Base-by-base conservation (phyloP, 2,113 vertebrate genomes). In the Cephalopterus ornatus region DNA sequence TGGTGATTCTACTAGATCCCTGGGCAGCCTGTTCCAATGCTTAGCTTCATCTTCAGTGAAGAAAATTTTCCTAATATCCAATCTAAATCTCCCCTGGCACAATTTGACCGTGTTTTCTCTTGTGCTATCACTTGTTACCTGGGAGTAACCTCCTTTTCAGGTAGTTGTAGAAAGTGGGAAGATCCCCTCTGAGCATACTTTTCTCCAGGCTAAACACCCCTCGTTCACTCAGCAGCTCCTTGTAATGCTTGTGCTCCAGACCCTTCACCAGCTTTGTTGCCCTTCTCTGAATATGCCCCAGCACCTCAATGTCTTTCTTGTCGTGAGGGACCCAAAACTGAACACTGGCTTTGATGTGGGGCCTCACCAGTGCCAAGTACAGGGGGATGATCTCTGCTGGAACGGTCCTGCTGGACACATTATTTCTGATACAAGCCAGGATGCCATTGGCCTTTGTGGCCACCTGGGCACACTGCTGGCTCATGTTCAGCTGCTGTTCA, bases 401-500 rank as follows among this genome's bases (percentile, higher is more conserved):
- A n/a, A 17, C 42, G 1, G 0, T 44, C 6, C 52, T 59, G 18
- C 27, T 67, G 44, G 14, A 23, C 44, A 28, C 27, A 21, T 37
- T 44, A 3, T 52, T 74, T 27, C 59, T 89, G 52, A 37, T 37
- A 33, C 37, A 50, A 33, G 14, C 32, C 37, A 73, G 32, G 42
- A 35, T 59, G 33, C 12, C 59, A 24, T 0, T 66, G 14, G 27
- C 44, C 32, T 81, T 66, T 33, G 73, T 66, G 37, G 35, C 20
- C 26, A 27, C 42, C 39, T 65, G 26, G 53, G 26, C 27, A 52
- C 32, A 52, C 18, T 61, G 2, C 32, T 44, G 32, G 32, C 23
- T 59, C 4, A 0, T 50, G 10, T 33, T 59, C 49, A 52, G 37
- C 27, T 28, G 35, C 27, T 59, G 27, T 74, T 0, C 0, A 59